Conservation (phyloP, 2,888 invertebrate genomes). For the Caenorhabditis sinica region DNA sequence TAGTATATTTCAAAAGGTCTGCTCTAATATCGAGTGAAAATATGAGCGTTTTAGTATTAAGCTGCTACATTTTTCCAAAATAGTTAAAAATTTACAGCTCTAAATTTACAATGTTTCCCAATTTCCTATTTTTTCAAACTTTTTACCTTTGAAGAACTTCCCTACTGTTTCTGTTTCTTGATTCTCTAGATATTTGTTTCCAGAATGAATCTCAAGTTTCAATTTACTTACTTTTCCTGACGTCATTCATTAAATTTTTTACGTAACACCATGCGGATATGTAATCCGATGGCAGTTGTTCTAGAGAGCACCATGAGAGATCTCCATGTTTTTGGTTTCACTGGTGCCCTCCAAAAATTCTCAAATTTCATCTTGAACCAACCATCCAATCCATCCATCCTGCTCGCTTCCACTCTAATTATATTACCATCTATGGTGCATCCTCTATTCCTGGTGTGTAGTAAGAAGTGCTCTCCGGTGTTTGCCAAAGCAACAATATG, state of each 20-base stretch:
- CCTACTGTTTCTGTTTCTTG: not conserved
- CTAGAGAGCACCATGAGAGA: conserved; percentile 13
- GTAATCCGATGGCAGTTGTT: conserved; percentile 46
- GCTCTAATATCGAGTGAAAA: too few relatives aligned
- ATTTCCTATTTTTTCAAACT: too few relatives aligned
- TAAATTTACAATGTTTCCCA: too few relatives aligned
- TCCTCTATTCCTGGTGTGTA: not conserved
- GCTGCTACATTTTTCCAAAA: too few relatives aligned
- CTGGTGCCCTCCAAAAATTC: conserved; percentile 10
- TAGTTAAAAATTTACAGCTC: too few relatives aligned
- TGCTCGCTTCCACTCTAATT: conserved; percentile 26
- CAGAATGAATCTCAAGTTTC: conserved; percentile 14
- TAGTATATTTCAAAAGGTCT: too few relatives aligned
- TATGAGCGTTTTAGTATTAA: too few relatives aligned
- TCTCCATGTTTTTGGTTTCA: conserved; percentile 37
- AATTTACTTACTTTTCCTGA: conserved; percentile 10
- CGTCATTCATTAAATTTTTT: conserved; percentile 31
- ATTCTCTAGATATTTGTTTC: not conserved
- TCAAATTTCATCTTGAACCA: conserved; percentile 49
- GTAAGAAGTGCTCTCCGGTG: conserved; percentile 16
- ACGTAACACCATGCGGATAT: conserved; percentile 30
- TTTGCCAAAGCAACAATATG: conserved; percentile 68
- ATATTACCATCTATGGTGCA: conserved; percentile 38
- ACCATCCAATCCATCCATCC: conserved; percentile 1
- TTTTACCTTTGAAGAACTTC: not conserved